phyloP scores from a whole-genome alignment of 1,140 invertebrate species.

The Sinella curviseta region DNA sequence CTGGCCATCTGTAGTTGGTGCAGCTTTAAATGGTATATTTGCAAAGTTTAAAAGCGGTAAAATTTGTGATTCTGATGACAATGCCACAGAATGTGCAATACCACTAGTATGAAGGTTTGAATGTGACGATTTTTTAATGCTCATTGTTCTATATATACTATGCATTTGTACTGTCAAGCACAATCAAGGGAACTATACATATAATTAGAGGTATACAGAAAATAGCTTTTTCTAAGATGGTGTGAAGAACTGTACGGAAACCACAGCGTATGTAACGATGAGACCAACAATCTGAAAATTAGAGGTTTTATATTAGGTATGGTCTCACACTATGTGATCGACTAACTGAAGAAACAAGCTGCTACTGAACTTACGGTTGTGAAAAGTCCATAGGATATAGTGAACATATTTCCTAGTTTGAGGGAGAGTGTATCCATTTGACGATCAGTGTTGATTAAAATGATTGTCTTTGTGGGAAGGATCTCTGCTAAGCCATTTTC shows the following conservation, averaged over 20 bases:
- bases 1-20: too few relatives aligned
- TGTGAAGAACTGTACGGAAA: neutral
- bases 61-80: too few relatives aligned
- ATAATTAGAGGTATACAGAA: neutral
- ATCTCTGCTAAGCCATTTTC: neutral
- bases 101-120: too few relatives aligned
- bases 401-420: neutral
- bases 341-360: neutral
- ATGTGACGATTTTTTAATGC: too few relatives aligned
- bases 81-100: too few relatives aligned
- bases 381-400: neutral
- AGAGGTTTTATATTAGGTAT: neutral
- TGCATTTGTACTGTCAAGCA: neutral
- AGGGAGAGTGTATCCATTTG: slow-evolving; percentile 5
- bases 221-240: neutral
- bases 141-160: too few relatives aligned
- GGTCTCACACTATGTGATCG: neutral
- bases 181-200: neutral
- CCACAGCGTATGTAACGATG: neutral
- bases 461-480: neutral
- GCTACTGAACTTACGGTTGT: neutral
- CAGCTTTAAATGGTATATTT: too few relatives aligned
- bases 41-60: too few relatives aligned
- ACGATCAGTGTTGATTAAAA: neutral
- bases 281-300: neutral